Percentiles rank a stretch among this genome's conserved stretches.
phyloP scores from a whole-genome alignment of 2,888 invertebrate genomes.

The Parochlus steinenii region DNA sequence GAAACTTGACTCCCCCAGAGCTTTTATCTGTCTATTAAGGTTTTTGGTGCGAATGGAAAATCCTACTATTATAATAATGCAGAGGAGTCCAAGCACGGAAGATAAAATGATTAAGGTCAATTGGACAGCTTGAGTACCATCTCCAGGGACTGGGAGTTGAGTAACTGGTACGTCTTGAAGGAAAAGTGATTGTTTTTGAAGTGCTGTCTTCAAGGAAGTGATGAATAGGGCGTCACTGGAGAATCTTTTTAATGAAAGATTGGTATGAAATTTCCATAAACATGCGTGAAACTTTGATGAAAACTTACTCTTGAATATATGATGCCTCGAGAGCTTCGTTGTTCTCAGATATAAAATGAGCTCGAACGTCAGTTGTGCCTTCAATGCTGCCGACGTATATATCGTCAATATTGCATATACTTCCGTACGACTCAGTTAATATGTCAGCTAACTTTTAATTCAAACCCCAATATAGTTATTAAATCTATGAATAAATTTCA shows the following conservation, averaged over 20 bases:
- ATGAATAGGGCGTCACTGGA: slow-evolving; percentile 33
- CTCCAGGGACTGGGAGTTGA: too few relatives aligned
- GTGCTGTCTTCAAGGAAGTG: slow-evolving; percentile 27
- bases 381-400: slow-evolving; percentile 31
- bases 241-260: background rate
- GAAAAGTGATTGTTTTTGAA: slow-evolving; percentile 27
- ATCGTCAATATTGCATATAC: slow-evolving; percentile 42
- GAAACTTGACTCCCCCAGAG: slow-evolving; percentile 43
- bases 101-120: slow-evolving; percentile 36
- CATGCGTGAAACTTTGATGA: background rate
- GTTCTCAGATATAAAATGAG: slow-evolving; percentile 41
- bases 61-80: slow-evolving; percentile 34
- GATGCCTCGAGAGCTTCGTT: slow-evolving; percentile 34
- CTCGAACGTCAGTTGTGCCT: slow-evolving; percentile 33
- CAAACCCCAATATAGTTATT: too few relatives aligned
- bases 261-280: background rate
- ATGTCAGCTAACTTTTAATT: too few relatives aligned
- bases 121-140: too few relatives aligned
- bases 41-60: slow-evolving; percentile 39
- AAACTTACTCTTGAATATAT: slow-evolving; percentile 31
- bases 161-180: too few relatives aligned
- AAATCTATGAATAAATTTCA: too few relatives aligned
- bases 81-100: slow-evolving; percentile 35
- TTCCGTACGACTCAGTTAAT: slow-evolving; percentile 32
- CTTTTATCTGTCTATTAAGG: slow-evolving; percentile 40